Conservation (phyloP, 2,113 vertebrate species). For the Odobenus rosmarus region DNA sequence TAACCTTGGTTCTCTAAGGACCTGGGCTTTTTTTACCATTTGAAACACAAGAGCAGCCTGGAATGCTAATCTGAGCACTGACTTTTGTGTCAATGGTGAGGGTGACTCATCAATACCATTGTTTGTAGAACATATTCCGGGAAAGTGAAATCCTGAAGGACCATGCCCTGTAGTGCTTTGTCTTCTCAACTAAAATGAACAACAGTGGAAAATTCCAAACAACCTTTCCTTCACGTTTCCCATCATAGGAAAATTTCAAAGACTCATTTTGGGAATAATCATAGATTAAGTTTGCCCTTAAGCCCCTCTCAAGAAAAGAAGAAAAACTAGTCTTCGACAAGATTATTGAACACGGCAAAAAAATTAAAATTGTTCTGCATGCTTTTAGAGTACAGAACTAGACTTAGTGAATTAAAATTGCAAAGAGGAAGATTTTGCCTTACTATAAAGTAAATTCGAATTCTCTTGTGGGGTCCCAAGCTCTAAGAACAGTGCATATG, state of each 20-base stretch:
- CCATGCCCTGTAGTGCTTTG: neutral
- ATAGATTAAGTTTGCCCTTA: neutral
- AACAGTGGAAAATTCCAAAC: neutral
- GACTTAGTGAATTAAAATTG: neutral
- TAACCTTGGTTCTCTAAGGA: neutral
- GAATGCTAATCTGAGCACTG: neutral
- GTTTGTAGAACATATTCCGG: neutral
- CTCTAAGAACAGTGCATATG: neutral
- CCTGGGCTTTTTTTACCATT: neutral
- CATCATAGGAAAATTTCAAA: neutral
- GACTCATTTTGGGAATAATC: neutral
- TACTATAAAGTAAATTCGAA: neutral
- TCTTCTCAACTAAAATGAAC: neutral
- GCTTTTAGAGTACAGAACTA: neutral
- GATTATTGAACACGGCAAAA: neutral
- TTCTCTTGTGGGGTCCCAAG: neutral
- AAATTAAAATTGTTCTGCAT: neutral
- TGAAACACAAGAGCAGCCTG: neutral
- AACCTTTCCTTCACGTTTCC: neutral
- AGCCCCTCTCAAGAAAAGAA: neutral
- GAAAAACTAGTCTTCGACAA: neutral
- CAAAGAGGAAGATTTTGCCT: neutral
- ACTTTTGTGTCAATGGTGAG: neutral
- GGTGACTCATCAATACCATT: neutral
- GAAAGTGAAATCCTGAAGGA: neutral